Evolutionary conservation across 2,797 vertebrate species (phyloP), one percentile per base, ranked within the genome.

Genomic region (Anisognathus igniventris): DNA sequence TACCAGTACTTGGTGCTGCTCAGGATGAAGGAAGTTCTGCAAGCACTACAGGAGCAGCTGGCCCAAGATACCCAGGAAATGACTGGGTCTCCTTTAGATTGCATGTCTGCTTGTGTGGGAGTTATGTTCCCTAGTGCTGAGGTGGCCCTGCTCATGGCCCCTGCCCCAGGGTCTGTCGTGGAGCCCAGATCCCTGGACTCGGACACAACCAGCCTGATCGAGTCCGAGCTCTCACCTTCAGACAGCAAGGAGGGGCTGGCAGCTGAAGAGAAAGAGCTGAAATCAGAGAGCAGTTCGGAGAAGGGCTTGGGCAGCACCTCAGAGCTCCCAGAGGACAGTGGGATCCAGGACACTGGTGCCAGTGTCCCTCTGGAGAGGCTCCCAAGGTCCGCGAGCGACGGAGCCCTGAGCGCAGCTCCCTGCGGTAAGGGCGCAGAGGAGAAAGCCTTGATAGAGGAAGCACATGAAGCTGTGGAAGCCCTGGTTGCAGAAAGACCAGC

Each of bases 1-100:
- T 99, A 99, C 96, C 99, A 99, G 82, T 99, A 99, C 42, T 97
- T 99, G 50, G 99, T 99, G 23, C 98, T 99, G 70, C 98, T 99
- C 83, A 98, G 99, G 76, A 98, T 99, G 98, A 99, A 98, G 93
- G 99, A 99, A 60, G 96, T 98, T 68, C 95, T 99, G 90, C 98
- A 98, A n/a, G 95, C 97, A 5, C 96, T 99, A 50, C 98, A 98
- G 65, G 98, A 98, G 50, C 98, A 99, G 95, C 89, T 99, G 95
- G 94, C 98, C 53, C 98, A 97, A 39, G 98, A 99, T 48, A 97
- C 98, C 15, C 98, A 98, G 95, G 95, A 97, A 65, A 85, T 98
- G 75, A 97, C 86, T 2, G 97, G 98, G 10, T 96, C 98, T 72
- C 94, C 97, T 75, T 79, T 97, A 35, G 97, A 97, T 77, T 78